Evolutionary conservation across 2,888 invertebrate genomes (phyloP), one percentile per base, ranked within the genome.

Genomic region (Marasmarcha lunaedactyla): DNA sequence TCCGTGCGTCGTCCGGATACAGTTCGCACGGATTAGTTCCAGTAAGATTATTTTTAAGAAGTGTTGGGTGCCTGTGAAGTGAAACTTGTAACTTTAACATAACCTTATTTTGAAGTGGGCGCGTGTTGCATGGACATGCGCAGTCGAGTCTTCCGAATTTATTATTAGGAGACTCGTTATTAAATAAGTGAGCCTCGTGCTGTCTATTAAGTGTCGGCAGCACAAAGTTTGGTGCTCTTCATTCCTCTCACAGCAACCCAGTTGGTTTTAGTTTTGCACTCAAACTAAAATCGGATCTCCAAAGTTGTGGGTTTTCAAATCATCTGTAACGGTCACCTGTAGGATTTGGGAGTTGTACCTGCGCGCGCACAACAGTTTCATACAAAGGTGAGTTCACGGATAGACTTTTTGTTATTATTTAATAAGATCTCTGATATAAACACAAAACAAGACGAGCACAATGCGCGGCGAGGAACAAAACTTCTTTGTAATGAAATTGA

Each of bases 91-190:
- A 77, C 71, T 77, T 71, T 49, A 67, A 79, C 72, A 70, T 74
- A 78, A 77, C 78, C 78, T 76, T 68, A 60, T 71, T 54, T 79
- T 56, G 57, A 77, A 79, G 60, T 56, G 57, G 64, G 77, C 78
- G 79, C 78, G 79, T 73, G 73, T 73, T 66, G 56, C 47, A 54
- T 62, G 67, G 69, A 64, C 83, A 83, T 83, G 83, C 83, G 83
- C 83, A 83, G 68, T 72, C 46, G 53, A 57, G 56, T 20, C 51
- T 63, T 63, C 57, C 55, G 53, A 66, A 74, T 74, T 73, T 74
- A 73, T 71, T 74, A 70, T 71, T 74, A 69, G 68, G 71, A 70
- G 63, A 56, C 58, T 68, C 59, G 60, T 72, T 72, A 76, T 73
- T 76, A 71, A 71, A 72, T 72, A 78, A 83, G 81, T 78, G 79